phyloP scores from a whole-genome alignment of 2,113 vertebrate species.

The Eurystomus gularis region DNA sequence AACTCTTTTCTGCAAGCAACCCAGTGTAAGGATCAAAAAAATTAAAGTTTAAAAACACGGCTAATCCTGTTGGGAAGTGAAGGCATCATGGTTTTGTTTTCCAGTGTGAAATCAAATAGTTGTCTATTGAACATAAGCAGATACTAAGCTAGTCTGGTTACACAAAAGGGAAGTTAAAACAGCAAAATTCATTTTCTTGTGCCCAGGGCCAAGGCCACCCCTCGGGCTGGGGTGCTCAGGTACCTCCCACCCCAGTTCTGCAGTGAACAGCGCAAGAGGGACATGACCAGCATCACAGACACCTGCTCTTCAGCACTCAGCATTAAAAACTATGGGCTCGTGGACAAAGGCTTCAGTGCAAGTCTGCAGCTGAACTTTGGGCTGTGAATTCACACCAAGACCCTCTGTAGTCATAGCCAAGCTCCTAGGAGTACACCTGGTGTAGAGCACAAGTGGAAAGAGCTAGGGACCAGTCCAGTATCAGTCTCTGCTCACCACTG shows the following conservation, averaged over 20 bases:
- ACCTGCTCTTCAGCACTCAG: not conserved
- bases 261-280: too few species aligned
- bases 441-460: not conserved
- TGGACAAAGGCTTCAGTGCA: not conserved
- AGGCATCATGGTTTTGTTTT: not conserved
- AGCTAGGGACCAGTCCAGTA: not conserved
- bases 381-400: not conserved
- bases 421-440: not conserved
- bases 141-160: not conserved
- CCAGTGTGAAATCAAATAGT: not conserved
- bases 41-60: not conserved
- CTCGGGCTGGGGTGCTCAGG: not conserved
- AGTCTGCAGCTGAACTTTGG: accelerated
- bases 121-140: not conserved
- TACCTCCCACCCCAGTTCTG: too few species aligned
- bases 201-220: not conserved
- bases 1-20: not conserved
- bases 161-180: not conserved
- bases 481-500: not conserved
- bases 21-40: not conserved
- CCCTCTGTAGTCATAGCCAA: not conserved
- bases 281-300: not conserved
- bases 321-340: not conserved
- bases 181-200: not conserved
- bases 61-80: not conserved